phyloP scores from a whole-genome alignment of 2,113 vertebrate genomes.

The Electrona antarctica region DNA sequence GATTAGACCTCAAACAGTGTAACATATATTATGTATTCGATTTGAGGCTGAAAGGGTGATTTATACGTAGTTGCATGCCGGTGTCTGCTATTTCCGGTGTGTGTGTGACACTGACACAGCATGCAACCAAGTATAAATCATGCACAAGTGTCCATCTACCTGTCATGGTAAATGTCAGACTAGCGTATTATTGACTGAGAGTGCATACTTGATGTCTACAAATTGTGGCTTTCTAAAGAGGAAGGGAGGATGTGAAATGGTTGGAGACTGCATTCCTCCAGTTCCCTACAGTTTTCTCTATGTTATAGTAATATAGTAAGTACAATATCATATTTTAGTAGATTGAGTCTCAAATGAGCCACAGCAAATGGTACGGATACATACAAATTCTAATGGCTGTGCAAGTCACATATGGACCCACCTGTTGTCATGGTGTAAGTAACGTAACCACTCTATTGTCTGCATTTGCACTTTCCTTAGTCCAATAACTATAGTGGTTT shows the following conservation, averaged over 20 bases:
- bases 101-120: no score
- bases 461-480: conserved; percentile 42
- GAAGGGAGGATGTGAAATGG: conserved; percentile 51
- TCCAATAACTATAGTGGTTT: conserved; percentile 79
- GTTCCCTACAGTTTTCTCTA: conserved; percentile 68
- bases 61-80: no score
- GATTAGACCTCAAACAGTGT: conserved; percentile 29
- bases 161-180: no score
- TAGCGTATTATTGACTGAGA: no score
- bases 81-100: no score
- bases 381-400: conserved; percentile 28
- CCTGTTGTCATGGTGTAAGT: conserved; percentile 36
- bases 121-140: no score
- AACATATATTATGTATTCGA: conserved; percentile 45
- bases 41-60: conserved; percentile 13
- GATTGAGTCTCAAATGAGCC: conserved; percentile 35
- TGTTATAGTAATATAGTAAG: conserved; percentile 46
- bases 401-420: conserved; percentile 42
- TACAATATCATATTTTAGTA: conserved; percentile 24
- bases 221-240: conserved; percentile 51
- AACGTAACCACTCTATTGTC: conserved; percentile 43
- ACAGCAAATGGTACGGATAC: conserved; percentile 6
- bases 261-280: conserved; percentile 62
- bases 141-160: no score
- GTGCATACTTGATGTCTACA: conserved; percentile 23